Percentiles rank a stretch among this genome's conserved stretches.
Conservation (phyloP, 2,797 vertebrate species). For the Bradypodion ventrale region DNA sequence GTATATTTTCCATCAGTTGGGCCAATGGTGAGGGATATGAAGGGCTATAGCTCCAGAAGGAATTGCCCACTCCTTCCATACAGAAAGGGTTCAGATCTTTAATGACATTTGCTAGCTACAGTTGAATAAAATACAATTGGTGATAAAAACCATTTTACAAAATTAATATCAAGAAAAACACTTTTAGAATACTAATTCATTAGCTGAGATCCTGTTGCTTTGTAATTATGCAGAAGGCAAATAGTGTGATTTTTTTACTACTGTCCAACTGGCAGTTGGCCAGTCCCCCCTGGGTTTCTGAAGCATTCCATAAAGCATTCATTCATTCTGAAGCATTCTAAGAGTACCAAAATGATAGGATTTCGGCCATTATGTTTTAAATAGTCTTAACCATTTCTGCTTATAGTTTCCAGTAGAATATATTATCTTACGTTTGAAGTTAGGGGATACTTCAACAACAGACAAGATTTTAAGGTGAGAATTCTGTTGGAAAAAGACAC, state of each 20-base stretch:
- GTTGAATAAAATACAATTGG: not conserved
- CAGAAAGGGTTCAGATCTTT: slow-evolving; percentile 5
- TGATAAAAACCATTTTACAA: slow-evolving; percentile 24
- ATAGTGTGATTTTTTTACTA: too few relatives aligned
- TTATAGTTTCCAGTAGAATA: slow-evolving; percentile 16
- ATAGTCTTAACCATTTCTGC: not conserved
- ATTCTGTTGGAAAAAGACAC: too few relatives aligned
- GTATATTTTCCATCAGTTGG: not conserved
- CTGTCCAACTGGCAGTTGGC: too few relatives aligned
- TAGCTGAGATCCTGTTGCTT: too few relatives aligned
- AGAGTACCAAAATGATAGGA: too few relatives aligned
- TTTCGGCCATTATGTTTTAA: not conserved
- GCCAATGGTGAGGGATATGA: not conserved
- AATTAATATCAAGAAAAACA: slow-evolving; percentile 32
- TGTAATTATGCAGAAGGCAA: too few relatives aligned
- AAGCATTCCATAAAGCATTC: too few relatives aligned
- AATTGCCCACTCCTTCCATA: not conserved
- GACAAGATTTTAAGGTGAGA: not conserved
- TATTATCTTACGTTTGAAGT: slow-evolving; percentile 1
- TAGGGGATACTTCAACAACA: not conserved
- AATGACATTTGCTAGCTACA: not conserved
- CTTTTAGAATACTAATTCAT: not conserved
- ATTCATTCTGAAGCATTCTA: too few relatives aligned
- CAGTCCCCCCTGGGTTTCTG: too few relatives aligned
- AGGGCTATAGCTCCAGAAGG: not conserved